Evolutionary conservation across 2,888 invertebrate species (phyloP), one percentile per base, ranked within the genome.

Genomic region (Dryadula phaetusa): DNA sequence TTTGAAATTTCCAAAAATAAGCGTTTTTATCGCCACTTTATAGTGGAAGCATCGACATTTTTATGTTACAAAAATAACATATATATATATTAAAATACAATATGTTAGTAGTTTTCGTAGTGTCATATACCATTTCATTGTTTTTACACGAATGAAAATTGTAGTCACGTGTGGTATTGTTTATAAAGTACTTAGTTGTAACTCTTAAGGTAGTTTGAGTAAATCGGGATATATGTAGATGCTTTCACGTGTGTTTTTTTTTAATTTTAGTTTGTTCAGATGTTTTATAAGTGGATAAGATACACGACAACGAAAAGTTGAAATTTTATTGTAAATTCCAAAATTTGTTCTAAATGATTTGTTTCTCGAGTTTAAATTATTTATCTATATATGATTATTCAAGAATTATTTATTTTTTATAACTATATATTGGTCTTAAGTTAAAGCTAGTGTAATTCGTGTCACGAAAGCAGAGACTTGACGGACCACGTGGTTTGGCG

Each of bases 221-320:
- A 52, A 42, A 52, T 25, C 44, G n/a, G 18, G 16, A 49, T 18
- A 34, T 67, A 71, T 71, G 72, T 72, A 72, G 72, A 76, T 76
- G 76, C 74, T 75, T 75, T 72, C 75, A 76, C 70, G 61, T 52
- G 71, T 70, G 54, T 70, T 70, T 70, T 70, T 66, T 52, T n/a
- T n/a, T n/a, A n/a, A n/a, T n/a, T 58, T 62, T 69, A 68, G 54
- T 61, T 54, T 67, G 69, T 65, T 72, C 71, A 64, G 67, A 72
- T 71, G 71, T 71, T 72, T 73, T 73, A 49, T 20, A 37, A 46
- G 52, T 12, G 54, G 40, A 64, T 64, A 42, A 14, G 37, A 18
- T 37, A 7, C 2, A 10, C 1, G 16, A 12, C 10, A 22, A 46
- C 12, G 32, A 56, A n/a, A 40, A 28, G 18, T 28, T 42, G 18